Conservation (phyloP, 1,140 invertebrate species). For the Cryptotermes secundus region DNA sequence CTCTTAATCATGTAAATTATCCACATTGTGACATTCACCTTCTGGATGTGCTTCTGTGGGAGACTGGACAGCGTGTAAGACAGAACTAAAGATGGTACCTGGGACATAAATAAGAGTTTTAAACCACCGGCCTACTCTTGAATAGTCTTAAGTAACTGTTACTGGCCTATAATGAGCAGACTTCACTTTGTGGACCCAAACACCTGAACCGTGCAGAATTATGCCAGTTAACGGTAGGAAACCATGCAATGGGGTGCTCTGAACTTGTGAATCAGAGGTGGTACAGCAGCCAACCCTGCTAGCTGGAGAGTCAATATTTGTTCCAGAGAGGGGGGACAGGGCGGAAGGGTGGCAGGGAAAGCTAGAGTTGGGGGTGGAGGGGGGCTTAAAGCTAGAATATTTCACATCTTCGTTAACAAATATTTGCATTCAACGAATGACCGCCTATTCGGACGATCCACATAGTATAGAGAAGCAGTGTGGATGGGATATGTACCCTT, state of each 20-base stretch:
- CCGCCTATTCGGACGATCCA: not conserved
- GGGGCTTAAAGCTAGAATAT: not conserved
- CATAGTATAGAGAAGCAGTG: not conserved
- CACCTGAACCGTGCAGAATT: too few species aligned
- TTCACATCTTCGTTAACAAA: conserved; percentile 7
- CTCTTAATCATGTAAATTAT: too few species aligned
- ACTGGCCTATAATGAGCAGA: not conserved
- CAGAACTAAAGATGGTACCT: too few species aligned
- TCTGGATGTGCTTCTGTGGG: too few species aligned
- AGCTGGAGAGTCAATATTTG: conserved; percentile 6
- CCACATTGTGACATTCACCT: too few species aligned
- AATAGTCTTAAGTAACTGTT: too few species aligned
- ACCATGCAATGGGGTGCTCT: not conserved
- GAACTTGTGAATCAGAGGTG: not conserved
- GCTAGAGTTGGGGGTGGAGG: not conserved
- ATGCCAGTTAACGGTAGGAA: not conserved
- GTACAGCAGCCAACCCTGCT: not conserved
- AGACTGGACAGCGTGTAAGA: too few species aligned
- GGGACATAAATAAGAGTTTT: too few species aligned
- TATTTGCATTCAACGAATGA: conserved; percentile 9
- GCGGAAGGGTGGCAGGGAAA: not conserved
- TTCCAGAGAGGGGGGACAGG: not conserved
- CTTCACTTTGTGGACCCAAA: not conserved
- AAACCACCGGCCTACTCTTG: too few species aligned
- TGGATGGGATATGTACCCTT: not conserved